These are phyloP conservation scores for Scopus umbretta DNA, from an alignment of 2,113 vertebrate species.

Conservation along the genomic window DNA sequence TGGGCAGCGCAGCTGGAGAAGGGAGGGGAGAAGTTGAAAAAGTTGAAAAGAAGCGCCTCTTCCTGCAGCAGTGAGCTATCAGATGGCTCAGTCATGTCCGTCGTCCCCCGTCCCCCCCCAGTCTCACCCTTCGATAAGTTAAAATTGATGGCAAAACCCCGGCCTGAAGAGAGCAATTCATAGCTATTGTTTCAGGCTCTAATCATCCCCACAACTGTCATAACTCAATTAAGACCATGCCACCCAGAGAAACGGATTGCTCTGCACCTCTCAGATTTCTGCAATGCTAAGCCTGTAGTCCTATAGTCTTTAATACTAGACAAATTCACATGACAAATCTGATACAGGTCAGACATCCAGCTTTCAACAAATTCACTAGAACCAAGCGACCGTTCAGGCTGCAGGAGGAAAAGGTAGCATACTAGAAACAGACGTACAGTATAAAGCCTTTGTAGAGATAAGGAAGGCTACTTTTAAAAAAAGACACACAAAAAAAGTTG, in stretches of 20 bases:
- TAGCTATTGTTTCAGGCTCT: background rate
- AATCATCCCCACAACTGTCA: background rate
- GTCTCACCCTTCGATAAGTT: background rate
- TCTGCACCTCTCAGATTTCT: background rate
- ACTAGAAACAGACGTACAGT: background rate
- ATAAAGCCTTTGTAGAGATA: background rate
- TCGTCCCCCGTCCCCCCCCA: too few relatives aligned
- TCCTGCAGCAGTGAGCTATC: background rate
- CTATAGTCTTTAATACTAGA: background rate
- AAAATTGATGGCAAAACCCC: background rate
- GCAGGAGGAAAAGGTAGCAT: background rate
- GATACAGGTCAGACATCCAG: background rate
- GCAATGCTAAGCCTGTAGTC: background rate
- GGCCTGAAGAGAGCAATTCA: background rate
- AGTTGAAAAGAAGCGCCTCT: background rate
- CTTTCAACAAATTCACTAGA: background rate
- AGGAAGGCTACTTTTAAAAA: background rate
- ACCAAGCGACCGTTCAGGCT: fast-evolving
- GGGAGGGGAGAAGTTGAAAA: background rate
- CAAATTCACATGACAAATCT: background rate
- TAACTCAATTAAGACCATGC: background rate
- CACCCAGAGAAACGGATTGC: background rate
- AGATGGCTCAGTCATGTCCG: background rate
- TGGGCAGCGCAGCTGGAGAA: background rate
- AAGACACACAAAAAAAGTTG: background rate